Evolutionary conservation across 1,140 invertebrate genomes (phyloP), one percentile per base, ranked within the genome.

Genomic region (Steinernema khuongi): DNA sequence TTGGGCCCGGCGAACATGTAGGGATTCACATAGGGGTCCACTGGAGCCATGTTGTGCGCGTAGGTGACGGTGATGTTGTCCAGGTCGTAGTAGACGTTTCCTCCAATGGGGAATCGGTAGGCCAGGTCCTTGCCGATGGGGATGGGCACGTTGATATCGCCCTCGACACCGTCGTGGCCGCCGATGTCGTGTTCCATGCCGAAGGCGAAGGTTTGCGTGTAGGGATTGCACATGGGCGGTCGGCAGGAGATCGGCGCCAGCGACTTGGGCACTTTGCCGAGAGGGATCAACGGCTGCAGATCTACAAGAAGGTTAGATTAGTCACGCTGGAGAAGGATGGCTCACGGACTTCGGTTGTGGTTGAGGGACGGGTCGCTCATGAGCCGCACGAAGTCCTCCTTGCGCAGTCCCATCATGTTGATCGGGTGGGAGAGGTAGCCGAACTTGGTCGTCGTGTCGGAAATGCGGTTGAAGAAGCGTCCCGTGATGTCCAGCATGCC

Each of bases 401-500:
- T 60, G 29, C 70, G 68, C 28, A 77, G 68, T 31, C 74, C 75
- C 31, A 77, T 22, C 75, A 77, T 77, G 28, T 77, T 77, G 7
- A 77, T 72, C 30, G 75, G 75, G 31, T 77, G 73, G 60, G 74
- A 75, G 17, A 77, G n/a, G 31, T 77, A 77, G 7, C 75, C 75
- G 30, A 77, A 71, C 29, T 77, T 77, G 19, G 75, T 79, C 1
- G 70, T 72, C 17, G 75, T 77, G 71, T 77, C 75, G 11, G 29
- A 60, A 60, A 77, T 75, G 70, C 75, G 72, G 67, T 76, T 76
- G 50, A 76, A 76, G 71, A 76, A 76, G 26, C 75, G 72, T 14
- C 76, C 78, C 36, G 68, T 77, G 33, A 79, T 79, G 66, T 79
- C 78, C 33, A 79, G 17, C 30, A 79, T 78, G 1, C 78, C 78